Evolutionary conservation across 2,797 vertebrate species (phyloP), one percentile per base, ranked within the genome.

Genomic region (Oophaga sylvatica): DNA sequence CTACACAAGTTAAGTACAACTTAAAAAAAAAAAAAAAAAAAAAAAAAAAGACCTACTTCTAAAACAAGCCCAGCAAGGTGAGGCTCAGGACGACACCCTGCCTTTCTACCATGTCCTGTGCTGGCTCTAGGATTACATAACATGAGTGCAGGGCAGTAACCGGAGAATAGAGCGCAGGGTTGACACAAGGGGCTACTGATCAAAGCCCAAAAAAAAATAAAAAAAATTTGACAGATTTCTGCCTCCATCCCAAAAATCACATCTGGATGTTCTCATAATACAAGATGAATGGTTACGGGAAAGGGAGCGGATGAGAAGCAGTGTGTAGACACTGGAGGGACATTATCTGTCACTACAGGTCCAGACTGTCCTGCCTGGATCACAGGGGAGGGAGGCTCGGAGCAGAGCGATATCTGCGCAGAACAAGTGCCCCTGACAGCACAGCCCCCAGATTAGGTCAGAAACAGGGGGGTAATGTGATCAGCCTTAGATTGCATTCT

Each of bases 131-230:
- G 56, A 75, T 83, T 73, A 73, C 68, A 83, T 22, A 83, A 83
- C 35, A 73, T 16, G 31, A 76, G 70, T 45, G 20, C 29, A 41
- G 85, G 79, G 20, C 3, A 81, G 85, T 56, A 81, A 87, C 60
- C 19, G 19, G 85, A 81, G 79, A 82, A 68, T 8, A 68, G 45
- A 65, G 26, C 57, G 0, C 56, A 71, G 16, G 56, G 77, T 63
- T 78, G 48, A 68, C 59, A 56, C 79, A 65, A 87, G 31, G 84
- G 68, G 79, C 79, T 76, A 65, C 22, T 82, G 86, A 87, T 82
- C 80, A 77, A 76, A 83, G 86, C 5, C 2, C 31, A 80, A 35
- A 76, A 76, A 87, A 78, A 22, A 35, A n/a, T n/a, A 75, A 76
- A 76, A 87, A 79, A n/a, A 5, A 57, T 62, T 83, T n/a, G n/a